A percentile compares a stretch with the other conserved stretches of the same genome.
Evolutionary conservation across 2,113 vertebrate species (phyloP).

Genomic region (Excalfactoria chinensis): DNA sequence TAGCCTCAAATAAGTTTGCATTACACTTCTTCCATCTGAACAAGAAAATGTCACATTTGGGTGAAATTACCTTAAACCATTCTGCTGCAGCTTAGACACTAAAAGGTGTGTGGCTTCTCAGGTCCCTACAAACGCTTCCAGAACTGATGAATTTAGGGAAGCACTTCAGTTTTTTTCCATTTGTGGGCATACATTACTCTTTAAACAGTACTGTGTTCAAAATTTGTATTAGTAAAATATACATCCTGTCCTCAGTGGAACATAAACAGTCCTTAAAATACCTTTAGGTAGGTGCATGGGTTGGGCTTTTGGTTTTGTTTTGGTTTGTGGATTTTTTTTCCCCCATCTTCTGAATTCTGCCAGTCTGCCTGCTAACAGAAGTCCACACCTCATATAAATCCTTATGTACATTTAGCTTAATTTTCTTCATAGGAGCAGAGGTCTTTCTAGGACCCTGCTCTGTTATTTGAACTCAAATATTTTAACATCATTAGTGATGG

Average conservation of each 20-base stretch:
- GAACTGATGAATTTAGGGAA: slow-evolving; percentile 7
- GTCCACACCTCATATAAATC: no score
- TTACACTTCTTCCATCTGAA: not conserved
- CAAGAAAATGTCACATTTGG: not conserved
- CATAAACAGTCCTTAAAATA: slow-evolving; percentile 50
- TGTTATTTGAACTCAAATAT: slow-evolving; percentile 3
- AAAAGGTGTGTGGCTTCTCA: not conserved
- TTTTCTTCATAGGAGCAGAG: not conserved
- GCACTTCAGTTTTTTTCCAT: not conserved
- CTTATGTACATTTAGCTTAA: not conserved
- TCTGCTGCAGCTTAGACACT: not conserved
- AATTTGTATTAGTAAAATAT: slow-evolving; percentile 18
- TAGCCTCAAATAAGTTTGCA: slow-evolving; percentile 14
- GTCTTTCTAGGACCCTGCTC: not conserved
- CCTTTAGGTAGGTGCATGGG: not conserved
- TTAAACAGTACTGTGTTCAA: slow-evolving; percentile 6
- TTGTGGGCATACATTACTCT: slow-evolving; percentile 20
- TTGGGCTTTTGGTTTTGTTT: not conserved
- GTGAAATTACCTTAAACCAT: not conserved
- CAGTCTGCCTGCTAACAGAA: not conserved
- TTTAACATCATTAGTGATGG: not conserved
- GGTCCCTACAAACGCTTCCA: not conserved
- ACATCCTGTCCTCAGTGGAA: slow-evolving; percentile 48
- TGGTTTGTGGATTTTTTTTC: not conserved
- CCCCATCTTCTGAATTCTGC: not conserved